These are phyloP conservation scores for Pocota personata DNA, from an alignment of 2,888 invertebrate genomes.

Conservation along the genomic window DNA sequence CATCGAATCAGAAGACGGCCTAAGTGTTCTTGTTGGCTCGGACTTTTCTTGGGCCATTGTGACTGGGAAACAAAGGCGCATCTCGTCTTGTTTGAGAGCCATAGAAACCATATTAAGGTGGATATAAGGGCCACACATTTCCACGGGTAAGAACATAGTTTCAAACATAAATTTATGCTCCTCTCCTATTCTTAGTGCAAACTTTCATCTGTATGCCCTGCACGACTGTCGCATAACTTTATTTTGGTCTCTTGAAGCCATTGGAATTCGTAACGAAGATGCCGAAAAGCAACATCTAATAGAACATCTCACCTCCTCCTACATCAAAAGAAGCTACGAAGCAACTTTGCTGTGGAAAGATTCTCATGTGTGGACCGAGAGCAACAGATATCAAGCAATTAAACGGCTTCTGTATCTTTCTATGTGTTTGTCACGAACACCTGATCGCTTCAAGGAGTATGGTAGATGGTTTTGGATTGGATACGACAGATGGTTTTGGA, in stretches of 20 bases:
- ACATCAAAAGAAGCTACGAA: neutral
- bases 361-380: neutral
- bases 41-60: slow-evolving; percentile 28
- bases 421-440: too few species aligned
- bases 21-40: slow-evolving; percentile 8
- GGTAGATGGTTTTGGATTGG: too few species aligned
- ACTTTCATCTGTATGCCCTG: slow-evolving; percentile 1
- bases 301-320: neutral
- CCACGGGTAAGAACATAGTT: slow-evolving; percentile 1
- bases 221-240: neutral
- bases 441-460: neutral
- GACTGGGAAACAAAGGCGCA: slow-evolving; percentile 18
- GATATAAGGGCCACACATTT: slow-evolving; percentile 13
- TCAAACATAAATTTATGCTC: neutral
- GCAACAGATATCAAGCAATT: neutral
- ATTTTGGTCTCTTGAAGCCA: slow-evolving; percentile 19
- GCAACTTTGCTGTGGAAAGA: neutral
- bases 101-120: slow-evolving; percentile 26
- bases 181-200: neutral
- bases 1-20: neutral
- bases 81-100: neutral
- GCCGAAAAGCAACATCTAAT: neutral
- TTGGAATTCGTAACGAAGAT: slow-evolving; percentile 27
- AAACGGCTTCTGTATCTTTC: too few species aligned
- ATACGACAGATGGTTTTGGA: slow-evolving; percentile 11